Evolutionary conservation across 2,113 vertebrate species (phyloP).

Genomic region (Rhea americana): DNA sequence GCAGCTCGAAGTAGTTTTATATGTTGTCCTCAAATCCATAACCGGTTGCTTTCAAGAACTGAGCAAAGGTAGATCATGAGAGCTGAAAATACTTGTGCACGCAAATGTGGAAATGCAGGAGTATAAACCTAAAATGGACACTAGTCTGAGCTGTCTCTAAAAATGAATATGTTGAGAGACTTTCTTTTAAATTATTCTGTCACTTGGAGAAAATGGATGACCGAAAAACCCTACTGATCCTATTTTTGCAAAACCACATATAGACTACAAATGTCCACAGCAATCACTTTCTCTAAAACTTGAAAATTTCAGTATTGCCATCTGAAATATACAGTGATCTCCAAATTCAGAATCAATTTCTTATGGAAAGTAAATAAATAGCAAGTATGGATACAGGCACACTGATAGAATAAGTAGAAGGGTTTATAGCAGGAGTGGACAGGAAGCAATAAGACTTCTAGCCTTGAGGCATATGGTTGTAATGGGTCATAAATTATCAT

Average conservation of each 20-base stretch:
- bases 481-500: background rate
- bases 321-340: constrained; percentile 13
- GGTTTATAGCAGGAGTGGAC: background rate
- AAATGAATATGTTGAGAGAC: background rate
- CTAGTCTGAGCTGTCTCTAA: background rate
- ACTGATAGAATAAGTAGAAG: background rate
- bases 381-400: background rate
- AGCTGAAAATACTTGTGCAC: background rate
- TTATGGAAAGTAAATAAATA: constrained; percentile 12
- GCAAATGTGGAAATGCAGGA: background rate
- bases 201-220: background rate
- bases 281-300: background rate
- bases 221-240: background rate
- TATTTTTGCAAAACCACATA: constrained; percentile 26
- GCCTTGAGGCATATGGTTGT: background rate
- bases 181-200: background rate
- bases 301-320: background rate
- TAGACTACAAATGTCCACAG: background rate
- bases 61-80: background rate
- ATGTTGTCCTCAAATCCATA: background rate
- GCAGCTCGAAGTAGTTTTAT: background rate
- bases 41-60: background rate
- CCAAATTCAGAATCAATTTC: constrained; percentile 24
- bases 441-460: background rate
- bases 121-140: background rate